Evolutionary conservation across 2,888 invertebrate species (phyloP).

Genomic region (Chrysolina americana): DNA sequence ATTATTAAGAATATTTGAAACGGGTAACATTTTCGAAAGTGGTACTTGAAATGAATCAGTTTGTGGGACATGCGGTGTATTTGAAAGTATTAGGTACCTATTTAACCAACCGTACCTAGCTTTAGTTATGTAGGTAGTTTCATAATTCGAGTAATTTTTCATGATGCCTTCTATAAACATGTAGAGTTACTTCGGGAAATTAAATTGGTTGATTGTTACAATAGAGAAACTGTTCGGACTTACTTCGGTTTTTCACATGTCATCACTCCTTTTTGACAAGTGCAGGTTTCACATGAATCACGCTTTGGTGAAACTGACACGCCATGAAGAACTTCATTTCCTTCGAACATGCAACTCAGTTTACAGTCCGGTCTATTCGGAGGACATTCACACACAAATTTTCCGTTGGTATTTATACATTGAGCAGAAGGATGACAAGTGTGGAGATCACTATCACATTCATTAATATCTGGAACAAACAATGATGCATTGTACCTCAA

Average conservation of each 20-base stretch:
- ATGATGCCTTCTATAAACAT: no score
- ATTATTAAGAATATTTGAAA: no score
- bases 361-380: slow-evolving; percentile 71
- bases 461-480: slow-evolving; percentile 81
- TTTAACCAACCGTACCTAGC: no score
- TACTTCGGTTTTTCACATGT: slow-evolving; percentile 79
- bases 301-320: slow-evolving; percentile 69
- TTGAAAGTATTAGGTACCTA: no score
- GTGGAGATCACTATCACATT: slow-evolving; percentile 83
- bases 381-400: slow-evolving; percentile 84
- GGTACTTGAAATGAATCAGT: no score
- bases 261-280: slow-evolving; percentile 76
- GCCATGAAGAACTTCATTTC: slow-evolving; percentile 76
- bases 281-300: slow-evolving; percentile 71
- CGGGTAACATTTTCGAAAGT: no score
- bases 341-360: slow-evolving; percentile 84
- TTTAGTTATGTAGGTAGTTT: no score
- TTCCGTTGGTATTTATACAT: slow-evolving; percentile 86
- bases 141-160: no score
- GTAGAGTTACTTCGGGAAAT: no score
- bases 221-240: slow-evolving; percentile 1
- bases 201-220: no score
- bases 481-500: no score
- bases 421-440: slow-evolving; percentile 85
- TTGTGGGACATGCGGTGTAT: no score